phyloP scores from a whole-genome alignment of 2,113 vertebrate genomes.

The Archilochus colubris region DNA sequence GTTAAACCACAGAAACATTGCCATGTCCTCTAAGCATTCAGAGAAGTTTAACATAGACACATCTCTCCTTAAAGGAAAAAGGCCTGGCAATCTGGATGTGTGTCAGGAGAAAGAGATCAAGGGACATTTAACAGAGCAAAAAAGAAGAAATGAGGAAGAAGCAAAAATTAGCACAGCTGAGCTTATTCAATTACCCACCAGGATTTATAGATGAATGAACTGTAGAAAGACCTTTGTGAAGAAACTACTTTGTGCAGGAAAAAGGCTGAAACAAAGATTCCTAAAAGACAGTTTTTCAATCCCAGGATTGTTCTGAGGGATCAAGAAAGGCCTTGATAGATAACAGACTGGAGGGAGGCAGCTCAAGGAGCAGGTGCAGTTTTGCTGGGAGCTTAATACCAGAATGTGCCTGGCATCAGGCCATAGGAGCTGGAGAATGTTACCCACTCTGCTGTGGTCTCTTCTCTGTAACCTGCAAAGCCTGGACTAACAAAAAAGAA shows the following conservation, averaged over 20 bases:
- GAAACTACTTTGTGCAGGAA: not conserved
- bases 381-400: not conserved
- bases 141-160: not conserved
- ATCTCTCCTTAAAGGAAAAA: not conserved
- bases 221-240: not conserved
- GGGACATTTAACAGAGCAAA: slow-evolving; percentile 16
- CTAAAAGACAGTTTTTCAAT: slow-evolving; percentile 35
- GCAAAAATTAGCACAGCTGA: slow-evolving; percentile 12
- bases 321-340: slow-evolving; percentile 18
- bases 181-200: slow-evolving; percentile 13
- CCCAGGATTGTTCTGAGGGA: slow-evolving; percentile 23
- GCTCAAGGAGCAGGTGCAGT: slow-evolving; percentile 17
- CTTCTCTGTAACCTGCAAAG: not conserved
- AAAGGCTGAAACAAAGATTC: slow-evolving; percentile 24
- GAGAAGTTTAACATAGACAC: not conserved
- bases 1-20: not conserved
- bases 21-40: not conserved
- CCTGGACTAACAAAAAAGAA: not conserved
- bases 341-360: not conserved
- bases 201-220: slow-evolving; percentile 45
- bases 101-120: not conserved
- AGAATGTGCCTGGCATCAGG: not conserved
- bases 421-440: not conserved
- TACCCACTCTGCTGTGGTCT: not conserved
- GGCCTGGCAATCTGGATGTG: not conserved